phyloP scores from a whole-genome alignment of 2,888 invertebrate genomes.

The Lasius platythorax region DNA sequence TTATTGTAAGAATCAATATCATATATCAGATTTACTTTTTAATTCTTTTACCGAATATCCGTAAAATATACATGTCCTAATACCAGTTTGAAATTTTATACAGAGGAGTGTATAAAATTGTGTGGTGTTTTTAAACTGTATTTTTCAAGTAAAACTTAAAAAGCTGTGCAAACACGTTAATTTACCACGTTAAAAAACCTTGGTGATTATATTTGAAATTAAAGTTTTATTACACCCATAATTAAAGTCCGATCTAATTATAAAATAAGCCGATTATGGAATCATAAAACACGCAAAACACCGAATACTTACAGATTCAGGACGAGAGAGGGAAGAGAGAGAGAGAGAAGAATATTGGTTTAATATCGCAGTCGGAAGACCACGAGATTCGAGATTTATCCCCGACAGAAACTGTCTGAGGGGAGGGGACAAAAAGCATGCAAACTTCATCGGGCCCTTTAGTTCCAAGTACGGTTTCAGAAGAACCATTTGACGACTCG shows the following conservation, averaged over 20 bases:
- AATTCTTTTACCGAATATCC: background rate
- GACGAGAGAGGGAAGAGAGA: background rate
- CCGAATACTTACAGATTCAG: background rate
- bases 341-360: background rate
- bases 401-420: slow-evolving; percentile 37
- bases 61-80: background rate
- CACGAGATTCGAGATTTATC: slow-evolving; percentile 24
- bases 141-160: background rate
- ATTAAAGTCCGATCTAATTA: background rate
- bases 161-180: background rate
- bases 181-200: background rate
- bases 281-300: background rate
- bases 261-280: background rate
- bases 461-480: slow-evolving; percentile 48
- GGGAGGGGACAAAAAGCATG: slow-evolving; percentile 42
- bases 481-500: slow-evolving; percentile 48
- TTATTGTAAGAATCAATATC: background rate
- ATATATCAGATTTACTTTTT: background rate
- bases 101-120: background rate
- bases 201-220: background rate
- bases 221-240: background rate
- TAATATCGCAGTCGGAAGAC: background rate
- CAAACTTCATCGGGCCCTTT: slow-evolving; percentile 50
- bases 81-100: background rate
- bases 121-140: background rate